Percentiles rank a stretch among this genome's conserved stretches.
Evolutionary conservation across 1,140 invertebrate genomes (phyloP).

Genomic region (Eriocheir sinensis): DNA sequence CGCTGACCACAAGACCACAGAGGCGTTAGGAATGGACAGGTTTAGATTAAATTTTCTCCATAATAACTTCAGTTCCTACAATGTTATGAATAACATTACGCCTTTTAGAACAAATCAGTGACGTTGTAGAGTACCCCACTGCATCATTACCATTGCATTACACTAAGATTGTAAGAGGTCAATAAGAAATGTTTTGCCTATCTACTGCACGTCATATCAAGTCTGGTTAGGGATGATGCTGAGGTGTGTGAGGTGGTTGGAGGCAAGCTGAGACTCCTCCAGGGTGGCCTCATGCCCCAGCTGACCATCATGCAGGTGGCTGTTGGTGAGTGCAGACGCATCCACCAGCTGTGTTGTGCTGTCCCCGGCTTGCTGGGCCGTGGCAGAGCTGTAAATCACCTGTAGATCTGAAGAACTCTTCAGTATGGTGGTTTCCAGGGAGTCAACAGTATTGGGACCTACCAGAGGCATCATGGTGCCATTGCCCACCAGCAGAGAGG

Average conservation of each 20-base stretch:
- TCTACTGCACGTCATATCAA: constrained; percentile 42
- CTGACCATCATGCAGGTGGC: background rate
- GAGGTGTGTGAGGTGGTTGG: constrained; percentile 33
- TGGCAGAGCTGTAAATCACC: constrained; percentile 42
- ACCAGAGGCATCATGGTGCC: constrained; percentile 62
- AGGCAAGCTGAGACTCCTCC: constrained; percentile 36
- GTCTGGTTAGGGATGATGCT: constrained; percentile 43
- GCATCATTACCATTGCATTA: constrained; percentile 15
- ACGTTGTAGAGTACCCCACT: too few species aligned
- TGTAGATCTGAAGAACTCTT: constrained; percentile 55
- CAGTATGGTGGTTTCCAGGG: background rate
- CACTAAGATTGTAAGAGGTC: background rate
- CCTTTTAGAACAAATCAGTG: too few species aligned
- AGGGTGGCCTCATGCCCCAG: constrained; percentile 6
- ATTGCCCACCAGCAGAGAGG: constrained; percentile 64
- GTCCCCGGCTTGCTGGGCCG: background rate
- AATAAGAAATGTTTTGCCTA: background rate
- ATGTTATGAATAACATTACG: too few species aligned
- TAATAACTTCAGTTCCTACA: too few species aligned
- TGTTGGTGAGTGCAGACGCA: background rate
- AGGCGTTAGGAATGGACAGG: too few species aligned
- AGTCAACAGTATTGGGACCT: constrained; percentile 23
- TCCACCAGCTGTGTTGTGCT: constrained; percentile 29
- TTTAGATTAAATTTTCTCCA: too few species aligned
- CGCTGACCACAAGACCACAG: too few species aligned